Conservation (phyloP, 2,797 vertebrate genomes). For the Rhinoraja longicauda region DNA sequence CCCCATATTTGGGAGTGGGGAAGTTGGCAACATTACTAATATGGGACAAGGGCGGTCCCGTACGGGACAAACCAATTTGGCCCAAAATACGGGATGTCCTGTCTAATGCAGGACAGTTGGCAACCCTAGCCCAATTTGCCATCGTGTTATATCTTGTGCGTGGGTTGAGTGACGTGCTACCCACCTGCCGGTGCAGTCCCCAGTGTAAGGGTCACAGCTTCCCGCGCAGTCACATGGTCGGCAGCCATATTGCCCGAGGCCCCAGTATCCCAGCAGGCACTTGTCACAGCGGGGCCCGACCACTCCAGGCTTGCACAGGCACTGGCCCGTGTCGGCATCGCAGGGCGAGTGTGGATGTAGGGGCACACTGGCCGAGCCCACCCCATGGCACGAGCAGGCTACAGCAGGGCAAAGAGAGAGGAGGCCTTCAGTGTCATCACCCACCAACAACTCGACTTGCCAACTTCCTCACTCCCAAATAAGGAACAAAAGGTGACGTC, state of each 20-base stretch:
- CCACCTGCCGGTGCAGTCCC: slow-evolving; percentile 78
- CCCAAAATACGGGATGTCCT: no score
- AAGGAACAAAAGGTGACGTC: no score
- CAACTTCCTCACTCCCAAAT: no score
- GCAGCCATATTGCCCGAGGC: slow-evolving; percentile 84
- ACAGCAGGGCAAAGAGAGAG: slow-evolving; percentile 28
- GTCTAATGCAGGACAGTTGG: no score
- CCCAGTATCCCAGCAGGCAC: slow-evolving; percentile 93
- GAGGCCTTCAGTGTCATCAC: neutral
- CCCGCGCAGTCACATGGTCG: slow-evolving; percentile 81
- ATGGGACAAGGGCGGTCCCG: no score
- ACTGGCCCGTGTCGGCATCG: slow-evolving; percentile 79
- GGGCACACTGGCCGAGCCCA: slow-evolving; percentile 72
- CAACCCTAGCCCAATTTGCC: no score
- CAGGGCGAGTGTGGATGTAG: slow-evolving; percentile 60
- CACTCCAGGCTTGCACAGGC: slow-evolving; percentile 87
- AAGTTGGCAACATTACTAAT: no score
- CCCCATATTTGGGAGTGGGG: no score
- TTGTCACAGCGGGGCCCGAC: slow-evolving; percentile 74
- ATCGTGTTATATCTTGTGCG: no score
- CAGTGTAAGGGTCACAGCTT: slow-evolving; percentile 79
- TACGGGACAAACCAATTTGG: no score
- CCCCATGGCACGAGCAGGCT: slow-evolving; percentile 80
- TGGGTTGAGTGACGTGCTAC: slow-evolving; percentile 12
- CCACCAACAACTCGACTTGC: no score